Evolutionary conservation across 2,113 vertebrate genomes (phyloP), one percentile per base, ranked within the genome.

Genomic region (Corapipo altera): DNA sequence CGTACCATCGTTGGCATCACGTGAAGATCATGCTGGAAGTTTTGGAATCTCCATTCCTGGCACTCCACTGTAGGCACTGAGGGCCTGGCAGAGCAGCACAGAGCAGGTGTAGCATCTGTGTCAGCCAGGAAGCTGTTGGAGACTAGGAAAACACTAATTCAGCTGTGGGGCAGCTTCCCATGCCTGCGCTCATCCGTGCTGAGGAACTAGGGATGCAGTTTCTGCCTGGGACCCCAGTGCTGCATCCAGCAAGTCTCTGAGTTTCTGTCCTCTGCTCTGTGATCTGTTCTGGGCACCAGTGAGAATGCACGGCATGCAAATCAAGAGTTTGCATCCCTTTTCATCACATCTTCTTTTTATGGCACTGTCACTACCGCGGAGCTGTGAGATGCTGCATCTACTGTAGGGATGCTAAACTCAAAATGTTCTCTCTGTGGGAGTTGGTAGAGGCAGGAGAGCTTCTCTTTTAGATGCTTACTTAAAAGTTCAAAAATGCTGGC

Each of bases 341-440:
- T 55, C 41, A 57, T 46, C 77, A 41, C 49, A 46, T 43, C 26
- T 64, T 37, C 33, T 58, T 90, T 95, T 78, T 14, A 69, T 46
- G 80, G 59, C 55, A 52, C 77, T 89, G 86, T 35, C 69, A 65
- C 32, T 32, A 51, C 80, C 6, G 52, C n/a, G 35, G 85, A 94
- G 39, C 66, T 82, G 70, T 35, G 89, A 93, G 85, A 66, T 69
- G 91, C 77, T 88, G 55, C 72, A 74, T 83, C 88, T 46, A 17
- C 59, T 39, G 41, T 71, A 81, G 8, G 6, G 3, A 52, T 41
- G 67, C 51, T 94, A 21, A 83, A 57, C 57, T 92, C 89, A 75
- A 90, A 85, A 95, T 79, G 51, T 62, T 94, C 66, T 72, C 69
- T 90, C 90, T 88, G 67, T 93, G 74, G 78, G 82, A 85, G 76